A percentile compares a stretch with the other conserved stretches of the same genome.
phyloP scores from a whole-genome alignment of 53 echinoderm and acorn worm species.

The Antedon mediterranea region DNA sequence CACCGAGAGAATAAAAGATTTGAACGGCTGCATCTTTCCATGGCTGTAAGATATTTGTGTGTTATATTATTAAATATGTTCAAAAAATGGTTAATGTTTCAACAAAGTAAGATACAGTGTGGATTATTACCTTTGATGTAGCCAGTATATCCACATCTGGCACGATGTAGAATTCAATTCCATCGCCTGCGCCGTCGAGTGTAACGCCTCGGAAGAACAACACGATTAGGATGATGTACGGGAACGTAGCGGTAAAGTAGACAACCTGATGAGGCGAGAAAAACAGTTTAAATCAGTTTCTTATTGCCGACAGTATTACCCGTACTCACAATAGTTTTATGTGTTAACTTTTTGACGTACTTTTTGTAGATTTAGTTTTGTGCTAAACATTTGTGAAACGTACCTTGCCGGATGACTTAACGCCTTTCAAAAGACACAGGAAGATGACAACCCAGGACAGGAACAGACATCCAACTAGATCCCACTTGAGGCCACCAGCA shows the following conservation, averaged over 20 bases:
- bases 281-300: too few species aligned
- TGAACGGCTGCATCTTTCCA: conserved; percentile 94
- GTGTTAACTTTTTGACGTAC: too few species aligned
- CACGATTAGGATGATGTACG: not conserved
- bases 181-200: not conserved
- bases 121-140: not conserved
- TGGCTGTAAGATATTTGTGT: conserved; percentile 38
- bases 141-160: not conserved
- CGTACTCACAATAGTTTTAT: too few species aligned
- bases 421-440: not conserved
- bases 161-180: conserved; percentile 4
- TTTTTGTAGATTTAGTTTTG: too few species aligned
- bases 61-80: too few species aligned
- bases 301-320: too few species aligned
- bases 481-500: not conserved
- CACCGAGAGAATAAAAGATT: conserved; percentile 83
- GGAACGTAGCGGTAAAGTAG: conserved; percentile 5
- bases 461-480: not conserved
- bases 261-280: too few species aligned
- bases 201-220: conserved; percentile 3
- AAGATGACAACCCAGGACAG: not conserved
- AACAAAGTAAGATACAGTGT: too few species aligned
- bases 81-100: too few species aligned
- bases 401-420: conserved; percentile 8
- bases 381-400: too few species aligned